These are phyloP conservation scores for Teleogryllus occipitalis DNA, from an alignment of 1,140 invertebrate species.

Conservation along the genomic window DNA sequence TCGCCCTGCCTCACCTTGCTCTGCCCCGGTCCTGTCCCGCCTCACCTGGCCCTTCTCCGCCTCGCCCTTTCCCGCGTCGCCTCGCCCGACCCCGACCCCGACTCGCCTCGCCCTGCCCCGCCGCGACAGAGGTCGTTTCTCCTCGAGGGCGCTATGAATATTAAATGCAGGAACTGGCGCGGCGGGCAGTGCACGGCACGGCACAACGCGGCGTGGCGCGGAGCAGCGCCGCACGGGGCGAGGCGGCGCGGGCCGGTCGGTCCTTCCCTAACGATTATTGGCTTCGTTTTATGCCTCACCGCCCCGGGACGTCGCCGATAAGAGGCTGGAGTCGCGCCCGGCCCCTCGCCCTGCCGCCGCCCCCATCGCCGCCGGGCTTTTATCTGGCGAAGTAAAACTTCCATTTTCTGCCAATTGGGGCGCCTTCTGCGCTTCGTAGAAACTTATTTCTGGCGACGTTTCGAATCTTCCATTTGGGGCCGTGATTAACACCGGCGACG, in stretches of 20 bases:
- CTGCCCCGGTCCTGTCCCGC: too few relatives aligned
- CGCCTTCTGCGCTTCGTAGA: background rate
- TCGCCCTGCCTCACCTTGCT: too few relatives aligned
- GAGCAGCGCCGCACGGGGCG: too few relatives aligned
- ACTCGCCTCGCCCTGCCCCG: too few relatives aligned
- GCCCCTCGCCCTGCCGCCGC: background rate
- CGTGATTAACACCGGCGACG: background rate
- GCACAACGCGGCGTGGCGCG: too few relatives aligned
- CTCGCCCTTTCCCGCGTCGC: too few relatives aligned
- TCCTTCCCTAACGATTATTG: background rate
- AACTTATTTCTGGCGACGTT: background rate
- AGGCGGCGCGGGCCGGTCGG: too few relatives aligned
- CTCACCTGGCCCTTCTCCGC: too few relatives aligned
- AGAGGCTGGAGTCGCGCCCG: background rate
- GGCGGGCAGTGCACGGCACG: background rate
- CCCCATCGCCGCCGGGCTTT: background rate
- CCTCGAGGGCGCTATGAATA: too few relatives aligned
- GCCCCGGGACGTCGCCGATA: background rate
- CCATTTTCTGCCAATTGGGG: slow-evolving; percentile 1
- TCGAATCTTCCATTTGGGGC: background rate
- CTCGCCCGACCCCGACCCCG: too few relatives aligned
- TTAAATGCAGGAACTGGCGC: background rate
- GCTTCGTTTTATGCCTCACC: background rate
- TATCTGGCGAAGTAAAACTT: background rate
- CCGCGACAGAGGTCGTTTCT: too few relatives aligned